Conservation (phyloP, 2,888 invertebrate species). For the Mactromeris polynyma region DNA sequence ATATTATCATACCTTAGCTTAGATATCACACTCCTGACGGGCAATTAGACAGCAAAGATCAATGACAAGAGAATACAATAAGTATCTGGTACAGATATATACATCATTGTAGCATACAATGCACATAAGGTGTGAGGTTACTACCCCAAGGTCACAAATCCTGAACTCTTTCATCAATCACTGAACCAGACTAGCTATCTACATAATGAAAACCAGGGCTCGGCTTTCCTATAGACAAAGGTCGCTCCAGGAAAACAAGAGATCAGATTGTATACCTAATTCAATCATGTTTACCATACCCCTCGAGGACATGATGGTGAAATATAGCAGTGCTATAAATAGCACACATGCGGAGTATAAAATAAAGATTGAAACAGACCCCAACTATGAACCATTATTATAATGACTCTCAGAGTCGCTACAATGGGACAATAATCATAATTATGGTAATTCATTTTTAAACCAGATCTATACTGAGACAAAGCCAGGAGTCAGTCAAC, state of each 20-base stretch:
- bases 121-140: slow-evolving; percentile 4
- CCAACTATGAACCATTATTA: background rate
- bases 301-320: background rate
- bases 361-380: background rate
- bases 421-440: too few species aligned
- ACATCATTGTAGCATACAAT: background rate
- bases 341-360: background rate
- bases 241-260: background rate
- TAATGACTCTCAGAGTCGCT: too few species aligned
- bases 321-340: background rate
- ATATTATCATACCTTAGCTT: background rate
- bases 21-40: too few species aligned
- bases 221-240: slow-evolving; percentile 1
- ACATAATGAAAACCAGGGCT: slow-evolving; percentile 1
- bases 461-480: too few species aligned
- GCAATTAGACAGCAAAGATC: background rate
- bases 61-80: background rate
- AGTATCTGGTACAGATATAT: slow-evolving; percentile 1
- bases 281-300: background rate
- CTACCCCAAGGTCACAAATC: background rate
- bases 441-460: too few species aligned
- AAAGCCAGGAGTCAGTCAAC: too few species aligned
- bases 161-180: background rate
- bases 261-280: slow-evolving; percentile 4
- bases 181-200: background rate